Percentiles rank a stretch among this genome's conserved stretches.
These are phyloP conservation scores for Pogonomyrmex barbatus DNA, from an alignment of 1,140 invertebrate species.

Conservation along the genomic window DNA sequence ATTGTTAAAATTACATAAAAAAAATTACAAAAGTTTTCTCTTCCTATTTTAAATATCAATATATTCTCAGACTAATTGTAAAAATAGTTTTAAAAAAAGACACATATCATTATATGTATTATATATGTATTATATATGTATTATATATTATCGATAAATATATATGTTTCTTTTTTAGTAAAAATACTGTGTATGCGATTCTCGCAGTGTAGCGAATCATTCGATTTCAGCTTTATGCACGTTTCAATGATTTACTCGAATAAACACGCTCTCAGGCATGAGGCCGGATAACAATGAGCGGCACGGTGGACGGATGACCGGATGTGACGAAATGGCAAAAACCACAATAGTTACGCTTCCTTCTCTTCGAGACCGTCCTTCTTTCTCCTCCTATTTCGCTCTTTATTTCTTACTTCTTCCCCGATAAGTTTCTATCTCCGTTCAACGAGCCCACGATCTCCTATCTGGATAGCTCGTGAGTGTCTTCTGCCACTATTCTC, in stretches of 20 bases:
- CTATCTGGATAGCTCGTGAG: slow-evolving; percentile 60
- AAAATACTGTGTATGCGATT: background rate
- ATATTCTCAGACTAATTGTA: background rate
- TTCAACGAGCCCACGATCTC: slow-evolving; percentile 36
- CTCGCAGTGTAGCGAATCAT: slow-evolving; percentile 37
- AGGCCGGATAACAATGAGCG: slow-evolving; percentile 69
- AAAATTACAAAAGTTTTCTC: background rate
- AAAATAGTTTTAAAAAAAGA: background rate
- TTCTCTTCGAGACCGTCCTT: slow-evolving; percentile 59
- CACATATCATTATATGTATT: background rate
- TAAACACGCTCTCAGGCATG: slow-evolving; percentile 80
- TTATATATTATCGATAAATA: slow-evolving; percentile 1
- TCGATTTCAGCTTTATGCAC: slow-evolving; percentile 71
- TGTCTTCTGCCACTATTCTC: slow-evolving; percentile 63
- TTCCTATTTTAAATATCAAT: background rate
- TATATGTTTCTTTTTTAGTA: background rate
- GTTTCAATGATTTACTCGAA: slow-evolving; percentile 82
- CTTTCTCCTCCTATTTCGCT: slow-evolving; percentile 63
- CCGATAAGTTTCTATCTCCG: slow-evolving; percentile 62
- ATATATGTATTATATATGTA: too few species aligned
- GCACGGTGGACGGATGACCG: slow-evolving; percentile 80
- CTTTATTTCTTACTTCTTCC: slow-evolving; percentile 54
- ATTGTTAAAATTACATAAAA: background rate
- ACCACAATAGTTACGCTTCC: slow-evolving; percentile 79
- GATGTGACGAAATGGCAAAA: slow-evolving; percentile 83